Evolutionary conservation across 2,113 vertebrate species (phyloP).

Genomic region (Herpetotheres cachinnans): DNA sequence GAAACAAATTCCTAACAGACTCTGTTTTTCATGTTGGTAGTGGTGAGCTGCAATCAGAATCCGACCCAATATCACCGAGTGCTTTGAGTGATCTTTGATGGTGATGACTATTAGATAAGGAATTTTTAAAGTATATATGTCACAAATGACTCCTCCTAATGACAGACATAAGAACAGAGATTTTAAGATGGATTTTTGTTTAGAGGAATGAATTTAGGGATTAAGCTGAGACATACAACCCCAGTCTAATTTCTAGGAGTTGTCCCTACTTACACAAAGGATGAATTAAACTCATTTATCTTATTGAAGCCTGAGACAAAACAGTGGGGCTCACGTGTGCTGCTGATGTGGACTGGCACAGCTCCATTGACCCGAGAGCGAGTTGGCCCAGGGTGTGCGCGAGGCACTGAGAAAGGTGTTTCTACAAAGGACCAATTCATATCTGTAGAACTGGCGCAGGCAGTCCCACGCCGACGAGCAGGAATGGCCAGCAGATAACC

Average conservation of each 20-base stretch:
- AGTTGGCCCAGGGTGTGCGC: not conserved
- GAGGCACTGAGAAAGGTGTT: not conserved
- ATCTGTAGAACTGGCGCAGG: not conserved
- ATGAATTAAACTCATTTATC: conserved; percentile 51
- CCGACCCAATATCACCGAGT: accelerated
- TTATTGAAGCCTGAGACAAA: not conserved
- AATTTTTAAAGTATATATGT: not conserved
- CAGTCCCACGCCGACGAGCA: accelerated
- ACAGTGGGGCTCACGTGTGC: not conserved
- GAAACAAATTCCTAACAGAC: not conserved
- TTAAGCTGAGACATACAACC: not conserved
- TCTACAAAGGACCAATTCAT: not conserved
- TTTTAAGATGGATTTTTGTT: not conserved
- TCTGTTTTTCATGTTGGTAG: not conserved
- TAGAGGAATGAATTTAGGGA: not conserved
- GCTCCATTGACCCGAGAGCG: not conserved
- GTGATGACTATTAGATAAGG: not conserved
- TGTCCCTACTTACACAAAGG: conserved; percentile 9
- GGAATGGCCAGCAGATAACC: not conserved
- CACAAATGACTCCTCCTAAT: not conserved
- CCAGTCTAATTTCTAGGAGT: not conserved
- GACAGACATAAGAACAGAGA: not conserved
- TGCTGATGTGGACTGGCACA: not conserved
- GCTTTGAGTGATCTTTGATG: not conserved
- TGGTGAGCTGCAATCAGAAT: not conserved